These are phyloP conservation scores for Ceratotherium simum DNA, from an alignment of 2,113 vertebrate genomes.

Conservation along the genomic window DNA sequence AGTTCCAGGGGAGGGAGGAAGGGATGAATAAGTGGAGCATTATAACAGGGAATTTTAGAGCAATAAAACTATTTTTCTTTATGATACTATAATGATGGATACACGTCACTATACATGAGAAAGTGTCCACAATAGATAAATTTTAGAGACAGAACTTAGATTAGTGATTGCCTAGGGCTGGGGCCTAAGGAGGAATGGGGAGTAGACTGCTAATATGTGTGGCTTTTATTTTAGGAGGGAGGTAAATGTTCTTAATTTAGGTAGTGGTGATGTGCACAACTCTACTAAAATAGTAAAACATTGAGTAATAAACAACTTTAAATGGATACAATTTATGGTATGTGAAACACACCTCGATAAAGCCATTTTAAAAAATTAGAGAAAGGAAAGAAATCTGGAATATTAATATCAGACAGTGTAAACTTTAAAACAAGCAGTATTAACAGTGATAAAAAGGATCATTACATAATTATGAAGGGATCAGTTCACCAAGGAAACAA, in stretches of 20 bases:
- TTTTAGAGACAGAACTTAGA: not conserved
- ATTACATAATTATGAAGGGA: not conserved
- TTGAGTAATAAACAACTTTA: not conserved
- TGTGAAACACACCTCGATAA: not conserved
- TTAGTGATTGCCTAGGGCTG: not conserved
- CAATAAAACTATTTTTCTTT: not conserved
- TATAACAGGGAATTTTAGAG: not conserved
- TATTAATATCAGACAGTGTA: not conserved
- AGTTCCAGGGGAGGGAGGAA: not conserved
- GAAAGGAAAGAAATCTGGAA: not conserved
- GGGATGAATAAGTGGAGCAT: not conserved
- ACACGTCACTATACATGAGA: not conserved
- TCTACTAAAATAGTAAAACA: not conserved
- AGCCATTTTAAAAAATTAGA: not conserved
- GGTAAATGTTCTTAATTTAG: not conserved
- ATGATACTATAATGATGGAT: not conserved
- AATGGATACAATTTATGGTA: not conserved
- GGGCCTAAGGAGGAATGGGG: not conserved
- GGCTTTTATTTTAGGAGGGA: not conserved
- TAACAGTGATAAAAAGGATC: not conserved
- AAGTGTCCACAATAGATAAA: not conserved
- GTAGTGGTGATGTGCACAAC: not conserved
- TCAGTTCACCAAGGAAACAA: not conserved
- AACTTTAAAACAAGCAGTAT: not conserved
- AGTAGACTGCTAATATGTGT: not conserved